Evolutionary conservation across 2,888 invertebrate genomes (phyloP), one percentile per base, ranked within the genome.

Genomic region (Yponomeuta cagnagella): DNA sequence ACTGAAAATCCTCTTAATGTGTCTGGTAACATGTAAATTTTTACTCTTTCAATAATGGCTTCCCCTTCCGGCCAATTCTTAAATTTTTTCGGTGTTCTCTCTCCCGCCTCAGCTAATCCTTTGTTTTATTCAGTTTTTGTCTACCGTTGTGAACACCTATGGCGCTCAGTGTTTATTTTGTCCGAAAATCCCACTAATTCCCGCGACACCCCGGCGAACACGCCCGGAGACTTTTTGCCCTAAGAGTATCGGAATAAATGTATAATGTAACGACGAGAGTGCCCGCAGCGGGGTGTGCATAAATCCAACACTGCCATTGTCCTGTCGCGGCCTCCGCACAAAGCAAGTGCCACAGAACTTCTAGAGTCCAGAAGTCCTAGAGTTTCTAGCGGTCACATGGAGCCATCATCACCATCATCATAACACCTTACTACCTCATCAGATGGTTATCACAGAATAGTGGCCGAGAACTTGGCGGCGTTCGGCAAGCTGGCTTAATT

Each of bases 281-380:
- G 70, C 52, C 48, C 71, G 65, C 73, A 65, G 70, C 70, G 74
- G 71, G 69, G 71, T 70, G 81, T 80, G 82, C 82, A 88, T 86
- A 88, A 89, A 88, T 87, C 81, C 81, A 78, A 78, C 79, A 75
- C 77, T 75, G 73, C 84, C 86, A 89, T 89, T 88, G 89, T 88
- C 79, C 86, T 88, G 88, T 88, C 86, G 80, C 77, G 78, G 76
- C 31, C 65, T 31, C 31, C 30, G 30, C 65, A 58, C 52, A 58
- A 58, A 58, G 52, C 52, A 58, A 12, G 52, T 58, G 12, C 52
- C 52, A 58, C 52, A 15, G 3, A 58, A 58, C 52, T 15, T 15
- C 15, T 58, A 58, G 43, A 43, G 15, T 15, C 52, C 15, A 58
- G 52, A 58, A 58, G 43, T 5, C 9, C 9, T 43, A 8, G 43